Evolutionary conservation across 2,888 invertebrate genomes (phyloP).

Genomic region (Oxyteleia sp.): DNA sequence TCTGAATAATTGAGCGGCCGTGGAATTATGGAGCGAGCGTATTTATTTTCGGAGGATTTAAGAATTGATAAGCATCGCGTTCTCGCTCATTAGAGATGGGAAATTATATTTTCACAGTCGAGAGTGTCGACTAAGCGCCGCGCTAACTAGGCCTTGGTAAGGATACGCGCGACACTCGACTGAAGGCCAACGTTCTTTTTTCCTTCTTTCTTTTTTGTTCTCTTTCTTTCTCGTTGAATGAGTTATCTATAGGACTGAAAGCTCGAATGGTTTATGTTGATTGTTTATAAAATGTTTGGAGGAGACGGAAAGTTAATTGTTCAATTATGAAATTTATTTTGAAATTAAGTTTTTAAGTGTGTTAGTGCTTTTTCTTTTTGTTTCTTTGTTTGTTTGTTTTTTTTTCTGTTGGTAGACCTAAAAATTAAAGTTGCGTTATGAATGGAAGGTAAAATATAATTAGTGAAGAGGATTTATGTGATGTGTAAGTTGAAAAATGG

Average conservation of each 20-base stretch:
- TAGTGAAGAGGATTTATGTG: too few relatives aligned
- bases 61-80: slow-evolving; percentile 4
- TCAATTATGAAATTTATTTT: too few relatives aligned
- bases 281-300: background rate
- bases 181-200: background rate
- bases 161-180: background rate
- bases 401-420: too few relatives aligned
- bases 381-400: too few relatives aligned
- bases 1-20: background rate
- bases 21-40: background rate
- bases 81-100: slow-evolving; percentile 1
- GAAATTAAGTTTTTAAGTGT: too few relatives aligned
- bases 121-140: slow-evolving; percentile 4
- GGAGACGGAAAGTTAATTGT: too few relatives aligned
- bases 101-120: slow-evolving; percentile 3
- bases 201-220: too few relatives aligned
- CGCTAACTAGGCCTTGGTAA: background rate
- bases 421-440: too few relatives aligned
- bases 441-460: too few relatives aligned
- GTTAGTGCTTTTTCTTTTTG: too few relatives aligned
- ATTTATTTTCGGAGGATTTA: background rate
- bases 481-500: too few relatives aligned
- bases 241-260: background rate
- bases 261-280: background rate
- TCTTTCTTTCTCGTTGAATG: background rate